Evolutionary conservation across 2,888 invertebrate species (phyloP).

Genomic region (Polyommatus iphigenia): DNA sequence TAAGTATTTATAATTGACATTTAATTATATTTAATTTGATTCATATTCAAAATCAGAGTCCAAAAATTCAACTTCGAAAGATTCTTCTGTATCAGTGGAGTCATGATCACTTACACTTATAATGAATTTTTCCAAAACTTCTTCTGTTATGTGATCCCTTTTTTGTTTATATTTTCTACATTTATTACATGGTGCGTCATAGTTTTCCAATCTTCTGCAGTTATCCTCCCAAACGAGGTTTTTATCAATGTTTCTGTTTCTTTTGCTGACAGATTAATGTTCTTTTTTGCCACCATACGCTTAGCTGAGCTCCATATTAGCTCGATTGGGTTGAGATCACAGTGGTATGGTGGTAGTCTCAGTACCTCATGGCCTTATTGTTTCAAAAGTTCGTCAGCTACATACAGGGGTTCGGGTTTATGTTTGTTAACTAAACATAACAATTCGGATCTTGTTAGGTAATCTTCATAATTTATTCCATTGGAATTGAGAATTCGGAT

Average conservation of each 20-base stretch:
- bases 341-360: neutral
- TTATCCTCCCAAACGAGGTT: neutral
- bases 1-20: too few species aligned
- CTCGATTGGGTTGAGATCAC: neutral
- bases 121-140: neutral
- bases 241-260: neutral
- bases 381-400: neutral
- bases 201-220: neutral
- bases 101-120: neutral
- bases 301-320: too few species aligned
- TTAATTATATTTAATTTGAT: too few species aligned
- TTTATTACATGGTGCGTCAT: neutral
- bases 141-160: neutral
- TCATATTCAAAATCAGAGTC: too few species aligned
- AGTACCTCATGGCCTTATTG: too few species aligned
- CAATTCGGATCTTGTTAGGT: neutral
- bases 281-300: neutral
- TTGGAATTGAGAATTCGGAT: too few species aligned
- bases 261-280: neutral
- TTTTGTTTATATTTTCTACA: neutral
- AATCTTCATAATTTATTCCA: too few species aligned
- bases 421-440: constrained; percentile 15
- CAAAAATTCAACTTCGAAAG: too few species aligned
- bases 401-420: neutral
- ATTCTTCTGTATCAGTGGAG: neutral